Evolutionary conservation across 2,113 vertebrate species (phyloP).

Genomic region (Aptenodytes forsteri): DNA sequence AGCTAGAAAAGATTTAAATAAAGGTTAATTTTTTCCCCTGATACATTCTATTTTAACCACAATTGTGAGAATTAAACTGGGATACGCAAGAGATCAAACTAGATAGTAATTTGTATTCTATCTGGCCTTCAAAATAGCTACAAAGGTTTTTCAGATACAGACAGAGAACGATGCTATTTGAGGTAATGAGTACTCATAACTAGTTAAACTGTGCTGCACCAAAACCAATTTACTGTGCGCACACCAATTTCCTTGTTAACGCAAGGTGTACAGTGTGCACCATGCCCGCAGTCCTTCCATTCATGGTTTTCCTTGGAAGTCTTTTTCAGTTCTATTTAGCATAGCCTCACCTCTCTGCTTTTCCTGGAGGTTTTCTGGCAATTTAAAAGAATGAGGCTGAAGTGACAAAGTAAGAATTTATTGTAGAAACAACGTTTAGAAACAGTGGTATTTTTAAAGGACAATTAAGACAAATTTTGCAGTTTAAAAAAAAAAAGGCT

Average conservation of each 20-base stretch:
- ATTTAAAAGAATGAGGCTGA: neutral
- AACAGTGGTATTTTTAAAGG: neutral
- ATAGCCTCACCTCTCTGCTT: neutral
- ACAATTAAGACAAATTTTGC: neutral
- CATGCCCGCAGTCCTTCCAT: accelerated
- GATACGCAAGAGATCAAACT: neutral
- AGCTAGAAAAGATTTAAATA: neutral
- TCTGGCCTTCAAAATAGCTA: neutral
- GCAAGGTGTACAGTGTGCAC: neutral
- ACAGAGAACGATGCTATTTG: neutral
- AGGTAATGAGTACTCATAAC: neutral
- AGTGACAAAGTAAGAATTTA: neutral
- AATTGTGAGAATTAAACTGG: neutral
- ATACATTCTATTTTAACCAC: neutral
- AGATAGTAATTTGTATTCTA: neutral
- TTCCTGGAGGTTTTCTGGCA: accelerated
- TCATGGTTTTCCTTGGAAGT: neutral
- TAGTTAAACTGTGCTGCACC: neutral
- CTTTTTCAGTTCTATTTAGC: neutral
- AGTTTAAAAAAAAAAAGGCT: neutral
- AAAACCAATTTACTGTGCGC: neutral
- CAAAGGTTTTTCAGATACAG: neutral
- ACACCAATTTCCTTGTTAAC: neutral
- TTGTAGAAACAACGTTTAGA: neutral
- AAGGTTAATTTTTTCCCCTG: neutral